Evolutionary conservation across 2,888 invertebrate genomes (phyloP), one percentile per base, ranked within the genome.

Genomic region (Drosophila kanekoi): DNA sequence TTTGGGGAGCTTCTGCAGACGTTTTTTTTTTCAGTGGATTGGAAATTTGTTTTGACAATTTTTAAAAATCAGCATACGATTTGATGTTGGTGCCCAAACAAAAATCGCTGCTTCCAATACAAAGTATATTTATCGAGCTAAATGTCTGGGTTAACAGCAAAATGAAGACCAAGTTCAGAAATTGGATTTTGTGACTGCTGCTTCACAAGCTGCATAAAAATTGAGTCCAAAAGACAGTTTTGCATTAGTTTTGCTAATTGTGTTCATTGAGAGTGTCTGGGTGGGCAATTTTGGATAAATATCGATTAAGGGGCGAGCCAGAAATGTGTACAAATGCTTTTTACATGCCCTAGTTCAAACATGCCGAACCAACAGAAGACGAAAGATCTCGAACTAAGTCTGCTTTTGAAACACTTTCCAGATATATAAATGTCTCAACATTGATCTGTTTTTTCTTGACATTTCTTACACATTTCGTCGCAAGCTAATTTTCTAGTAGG

Each of bases 1-100:
- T 87, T 85, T 67, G 70, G 48, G 87, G 49, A 48, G 68, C 64
- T 68, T 37, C 53, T 33, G 44, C 63, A 59, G 44, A 61, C 59
- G 49, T 40, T 58, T 18, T 53, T 40, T 58, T 18, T 52, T 56
- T 40, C 45, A 49, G 23, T 48, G 66, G 38, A 60, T 76, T 58
- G 58, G 41, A 61, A 60, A 72, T 45, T 44, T 59, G 52, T 72
- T 77, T 56, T 53, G 47, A 44, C 52, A 33, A 53, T 62, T 43
- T 59, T 52, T 45, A 4, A 69, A 66, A 68, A 63, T 48, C 44
- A 63, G 28, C 35, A 40, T 62, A 16, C 48, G 51, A 47, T 70
- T 69, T 52, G 40, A 69, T 60, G 54, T 56, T 69, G 54, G 49
- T 68, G 58, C 47, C 20, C 32, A 53, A 68, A 45, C 60, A 41